Percentiles rank a stretch among this genome's conserved stretches.
Evolutionary conservation across 2,113 vertebrate genomes (phyloP).

Genomic region (Ascaphus truei): DNA sequence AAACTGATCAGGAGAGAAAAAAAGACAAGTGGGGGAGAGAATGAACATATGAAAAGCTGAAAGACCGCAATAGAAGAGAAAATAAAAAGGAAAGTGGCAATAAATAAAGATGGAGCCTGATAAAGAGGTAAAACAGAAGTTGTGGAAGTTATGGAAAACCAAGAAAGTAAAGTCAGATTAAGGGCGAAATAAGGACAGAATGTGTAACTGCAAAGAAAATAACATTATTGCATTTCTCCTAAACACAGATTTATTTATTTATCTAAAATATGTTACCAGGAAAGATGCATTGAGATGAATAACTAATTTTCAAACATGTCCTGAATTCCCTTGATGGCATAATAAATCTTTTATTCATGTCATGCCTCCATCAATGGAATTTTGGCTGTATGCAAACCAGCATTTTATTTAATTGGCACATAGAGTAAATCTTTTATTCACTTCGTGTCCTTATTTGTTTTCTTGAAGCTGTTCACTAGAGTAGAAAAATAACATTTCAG

Average conservation of each 20-base stretch:
- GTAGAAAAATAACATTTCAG: conserved; percentile 18
- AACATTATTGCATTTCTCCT: conserved; percentile 11
- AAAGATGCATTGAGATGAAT: conserved; percentile 10
- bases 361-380: conserved; percentile 13
- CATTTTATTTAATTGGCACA: conserved; percentile 17
- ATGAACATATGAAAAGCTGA: neutral
- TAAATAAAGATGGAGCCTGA: neutral
- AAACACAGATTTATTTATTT: neutral
- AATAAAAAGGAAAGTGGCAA: too few relatives aligned
- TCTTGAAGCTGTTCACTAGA: neutral
- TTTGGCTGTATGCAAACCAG: neutral
- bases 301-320: neutral
- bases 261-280: conserved; percentile 5
- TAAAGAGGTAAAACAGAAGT: neutral
- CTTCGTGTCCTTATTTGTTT: conserved; percentile 16
- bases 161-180: conserved; percentile 5
- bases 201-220: conserved; percentile 1
- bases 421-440: conserved; percentile 17
- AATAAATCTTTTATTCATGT: conserved; percentile 18
- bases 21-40: neutral
- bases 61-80: neutral
- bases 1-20: too few relatives aligned
- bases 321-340: conserved; percentile 1
- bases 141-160: neutral
- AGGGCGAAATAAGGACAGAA: neutral